Base-by-base conservation (phyloP, 2,888 invertebrate genomes). In the Lepidochitona cinerea region DNA sequence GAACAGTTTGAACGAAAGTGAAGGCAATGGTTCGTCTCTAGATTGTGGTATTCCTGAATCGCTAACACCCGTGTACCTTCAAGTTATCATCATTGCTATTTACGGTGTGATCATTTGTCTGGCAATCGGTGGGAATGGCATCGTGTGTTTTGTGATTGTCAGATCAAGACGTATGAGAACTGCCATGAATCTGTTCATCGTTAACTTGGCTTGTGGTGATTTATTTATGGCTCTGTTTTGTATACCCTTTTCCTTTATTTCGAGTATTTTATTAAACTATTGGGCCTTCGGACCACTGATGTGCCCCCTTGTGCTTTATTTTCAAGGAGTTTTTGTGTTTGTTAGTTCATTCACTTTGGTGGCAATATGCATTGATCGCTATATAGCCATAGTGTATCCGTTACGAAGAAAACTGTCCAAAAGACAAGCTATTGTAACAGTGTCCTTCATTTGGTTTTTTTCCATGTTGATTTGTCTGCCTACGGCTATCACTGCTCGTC, bases 261-360 rank as follows among this genome's bases (percentile, higher is more conserved):
- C 96, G 7, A 94, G 94, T 83, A 91, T 95, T 66, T 92, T 96
- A 82, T 92, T 96, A 65, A 94, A 87, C 87, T 95, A 95, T 88
- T 97, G 97, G 97, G 96, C 96, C 0, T 97, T 97, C 87, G 96
- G 96, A 0, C 91, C 92, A 29, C 92, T 93, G 41, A 93, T 97
- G 91, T 97, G 97, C 89, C 94, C 95, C 78, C 91, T 95, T 52
- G 96, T 96, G 81, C 95, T 94, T 90, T 96, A 95, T 89, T 93
- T 94, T 0, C 96, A 95, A 89, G 91, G 85, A 6, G 85, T 88
- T 49, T 84, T 88, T 0, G 90, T 90, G n/a, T 88, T 91, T 75
- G 95, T 96, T 72, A 96, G 95, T 87, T 96, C 96, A 0, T 97
- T 96, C 89, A 97, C 97, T 0, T 89, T 97, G 83, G 94, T 97